Evolutionary conservation across 1,140 invertebrate species (phyloP), one percentile per base, ranked within the genome.

Genomic region (Neotoxoptera formosana): DNA sequence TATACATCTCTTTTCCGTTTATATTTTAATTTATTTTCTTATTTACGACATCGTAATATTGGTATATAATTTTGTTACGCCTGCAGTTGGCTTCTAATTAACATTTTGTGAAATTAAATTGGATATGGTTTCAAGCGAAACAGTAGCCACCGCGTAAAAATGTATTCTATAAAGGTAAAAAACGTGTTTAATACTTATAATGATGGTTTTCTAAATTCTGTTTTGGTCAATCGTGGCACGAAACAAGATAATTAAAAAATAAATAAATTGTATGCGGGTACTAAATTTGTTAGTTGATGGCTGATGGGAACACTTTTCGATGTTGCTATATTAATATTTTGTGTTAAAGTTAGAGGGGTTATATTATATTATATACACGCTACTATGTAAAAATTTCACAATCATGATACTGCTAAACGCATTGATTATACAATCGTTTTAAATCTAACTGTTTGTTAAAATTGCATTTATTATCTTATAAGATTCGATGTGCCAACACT

Each of bases 11-110:
- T 86, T 30, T 30, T 86, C 84, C 21, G 23, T 86, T 86, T 45
- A 47, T 47, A 47, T 86, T 86, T 86, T 86, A 86, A 86, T 47
- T 86, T n/a, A n/a, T 47, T 86, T 86, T 86, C 45, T 86, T 86
- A 86, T 86, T 86, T 86, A 86, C 14, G 45, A 47, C 84, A 47
- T 86, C 25, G 45, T 47, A 86, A 41, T 86, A 86, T 86, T 30
- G 25, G 25, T n/a, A n/a, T 86, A 86, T 86, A 86, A 86, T 86
- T 47, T 86, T 86, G 11, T 47, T 86, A 86, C 23, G 45, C 45
- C 45, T n/a, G 84, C 14, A 45, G 41, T 76, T 76, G 45, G 45
- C 41, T 86, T 86, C 45, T 41, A 86, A 86, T 86, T 86, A 86
- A 86, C 41, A 47, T 86, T 86, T 48, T 30, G 4, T 47, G 45